A percentile compares a stretch with the other conserved stretches of the same genome.
These are phyloP conservation scores for Microcebus murinus DNA, from an alignment of 2,113 vertebrate genomes.

Conservation along the genomic window DNA sequence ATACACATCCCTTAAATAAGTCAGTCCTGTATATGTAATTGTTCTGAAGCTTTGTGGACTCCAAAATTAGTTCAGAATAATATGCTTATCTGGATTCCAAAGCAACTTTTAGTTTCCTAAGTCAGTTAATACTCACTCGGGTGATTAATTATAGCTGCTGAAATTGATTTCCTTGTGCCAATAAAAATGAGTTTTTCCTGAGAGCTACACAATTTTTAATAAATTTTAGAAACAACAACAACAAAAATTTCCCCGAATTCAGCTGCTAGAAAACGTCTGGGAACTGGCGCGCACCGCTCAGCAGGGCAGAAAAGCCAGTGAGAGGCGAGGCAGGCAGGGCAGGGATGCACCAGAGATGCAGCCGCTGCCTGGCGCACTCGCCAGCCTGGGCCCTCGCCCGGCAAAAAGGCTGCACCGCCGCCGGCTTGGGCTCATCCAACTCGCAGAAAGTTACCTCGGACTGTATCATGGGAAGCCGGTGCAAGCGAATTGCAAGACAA, in stretches of 20 bases:
- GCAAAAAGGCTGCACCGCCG: slow-evolving; percentile 36
- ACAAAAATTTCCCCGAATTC: slow-evolving; percentile 24
- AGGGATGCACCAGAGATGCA: not conserved
- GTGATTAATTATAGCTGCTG: slow-evolving; percentile 85
- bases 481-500: slow-evolving; percentile 15
- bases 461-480: slow-evolving; percentile 31
- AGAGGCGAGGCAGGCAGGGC: not conserved
- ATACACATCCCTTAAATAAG: slow-evolving; percentile 67
- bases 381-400: not conserved
- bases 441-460: slow-evolving; percentile 73
- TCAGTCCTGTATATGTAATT: slow-evolving; percentile 75
- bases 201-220: slow-evolving; percentile 37
- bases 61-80: slow-evolving; percentile 65
- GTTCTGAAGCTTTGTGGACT: slow-evolving; percentile 69
- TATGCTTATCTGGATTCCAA: slow-evolving; percentile 79
- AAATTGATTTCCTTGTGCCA: slow-evolving; percentile 83
- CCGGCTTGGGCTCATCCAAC: slow-evolving; percentile 12
- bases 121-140: slow-evolving; percentile 84
- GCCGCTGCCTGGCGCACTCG: slow-evolving; percentile 18
- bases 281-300: slow-evolving; percentile 31
- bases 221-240: not conserved
- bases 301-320: slow-evolving; percentile 36
- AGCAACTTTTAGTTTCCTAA: slow-evolving; percentile 83
- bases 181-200: slow-evolving; percentile 71
- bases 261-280: slow-evolving; percentile 73